A percentile compares a stretch with the other conserved stretches of the same genome.
phyloP scores from a whole-genome alignment of 2,797 vertebrate species.

The Percopsis omiscomaycus region DNA sequence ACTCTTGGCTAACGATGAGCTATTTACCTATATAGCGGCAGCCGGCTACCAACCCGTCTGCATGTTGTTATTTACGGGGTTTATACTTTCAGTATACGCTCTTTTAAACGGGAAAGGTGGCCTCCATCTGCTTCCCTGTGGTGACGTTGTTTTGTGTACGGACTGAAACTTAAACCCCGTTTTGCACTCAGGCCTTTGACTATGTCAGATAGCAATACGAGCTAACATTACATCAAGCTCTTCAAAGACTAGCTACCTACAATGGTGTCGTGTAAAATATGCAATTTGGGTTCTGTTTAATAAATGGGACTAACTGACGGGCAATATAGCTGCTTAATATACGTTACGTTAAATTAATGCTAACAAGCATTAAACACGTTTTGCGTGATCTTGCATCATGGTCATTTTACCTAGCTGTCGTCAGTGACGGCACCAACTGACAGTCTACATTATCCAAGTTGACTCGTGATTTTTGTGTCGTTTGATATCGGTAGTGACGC shows the following conservation, averaged over 20 bases:
- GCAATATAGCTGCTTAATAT: background rate
- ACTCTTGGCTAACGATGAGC: constrained; percentile 31
- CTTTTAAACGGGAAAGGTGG: fast-evolving
- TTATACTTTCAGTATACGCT: background rate
- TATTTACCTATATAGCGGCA: constrained; percentile 3
- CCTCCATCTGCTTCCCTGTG: background rate
- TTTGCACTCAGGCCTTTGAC: constrained; percentile 14
- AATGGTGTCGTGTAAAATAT: no score
- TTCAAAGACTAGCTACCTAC: background rate
- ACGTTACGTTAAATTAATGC: background rate
- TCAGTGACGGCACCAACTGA: constrained; percentile 21
- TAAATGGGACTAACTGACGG: no score
- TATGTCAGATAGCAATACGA: background rate
- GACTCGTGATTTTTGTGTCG: background rate
- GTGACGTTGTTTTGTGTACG: fast-evolving
- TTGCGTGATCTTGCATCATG: constrained; percentile 59
- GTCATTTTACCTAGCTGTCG: constrained; percentile 29
- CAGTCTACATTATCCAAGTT: constrained; percentile 11
- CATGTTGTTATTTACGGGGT: background rate
- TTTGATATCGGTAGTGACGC: background rate
- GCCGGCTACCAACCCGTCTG: constrained; percentile 3
- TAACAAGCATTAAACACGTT: background rate
- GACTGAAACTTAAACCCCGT: background rate
- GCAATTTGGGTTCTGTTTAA: no score
- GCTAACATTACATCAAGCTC: constrained; percentile 21